Conservation (phyloP, 2,113 vertebrate genomes). For the Otocyon megalotis region DNA sequence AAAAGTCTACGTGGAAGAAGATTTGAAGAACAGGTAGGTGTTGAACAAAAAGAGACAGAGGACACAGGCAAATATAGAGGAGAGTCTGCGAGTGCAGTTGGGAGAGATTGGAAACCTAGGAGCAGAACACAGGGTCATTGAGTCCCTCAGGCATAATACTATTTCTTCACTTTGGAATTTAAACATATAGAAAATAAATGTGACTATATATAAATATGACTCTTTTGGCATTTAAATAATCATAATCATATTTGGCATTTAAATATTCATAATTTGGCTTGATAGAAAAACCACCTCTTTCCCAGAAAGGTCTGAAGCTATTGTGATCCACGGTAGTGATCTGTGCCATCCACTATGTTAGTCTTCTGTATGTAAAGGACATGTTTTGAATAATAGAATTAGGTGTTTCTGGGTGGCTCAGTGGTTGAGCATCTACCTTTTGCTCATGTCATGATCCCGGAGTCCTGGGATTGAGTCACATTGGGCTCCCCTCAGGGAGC, state of each 20-base stretch:
- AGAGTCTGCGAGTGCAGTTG: not conserved
- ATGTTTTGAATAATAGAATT: constrained; percentile 54
- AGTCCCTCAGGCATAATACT: not conserved
- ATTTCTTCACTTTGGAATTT: constrained; percentile 1
- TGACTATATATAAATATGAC: not conserved
- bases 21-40: not conserved
- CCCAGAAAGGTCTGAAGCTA: not conserved
- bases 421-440: no score
- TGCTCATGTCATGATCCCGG: no score
- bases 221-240: constrained; percentile 18
- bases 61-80: not conserved
- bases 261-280: not conserved
- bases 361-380: not conserved
- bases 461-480: no score
- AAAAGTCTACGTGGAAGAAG: not conserved
- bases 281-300: not conserved
- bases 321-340: not conserved
- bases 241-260: not conserved
- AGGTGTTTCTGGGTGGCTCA: not conserved
- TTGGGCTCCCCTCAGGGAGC: no score
- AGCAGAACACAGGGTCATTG: not conserved
- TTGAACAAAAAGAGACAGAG: not conserved
- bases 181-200: not conserved
- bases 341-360: not conserved
- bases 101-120: not conserved